A percentile compares a stretch with the other conserved stretches of the same genome.
Evolutionary conservation across 1,140 invertebrate genomes (phyloP).

Genomic region (Pseudoatta argentina): DNA sequence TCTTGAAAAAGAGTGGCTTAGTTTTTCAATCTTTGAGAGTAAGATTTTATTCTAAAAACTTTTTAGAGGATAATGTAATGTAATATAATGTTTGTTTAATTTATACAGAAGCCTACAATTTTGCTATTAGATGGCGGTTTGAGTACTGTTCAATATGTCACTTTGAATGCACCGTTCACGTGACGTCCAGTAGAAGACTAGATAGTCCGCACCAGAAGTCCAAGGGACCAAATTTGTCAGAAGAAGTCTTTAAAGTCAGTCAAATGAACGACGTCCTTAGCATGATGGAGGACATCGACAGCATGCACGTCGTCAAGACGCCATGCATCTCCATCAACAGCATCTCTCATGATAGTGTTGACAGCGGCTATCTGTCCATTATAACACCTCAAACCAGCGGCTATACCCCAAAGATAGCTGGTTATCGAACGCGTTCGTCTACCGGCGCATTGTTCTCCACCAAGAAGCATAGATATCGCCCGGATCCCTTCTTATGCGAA

Average conservation of each 20-base stretch:
- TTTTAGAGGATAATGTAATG: no score
- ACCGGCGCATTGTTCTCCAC: slow-evolving; percentile 26
- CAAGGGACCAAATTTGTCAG: background rate
- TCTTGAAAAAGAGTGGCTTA: no score
- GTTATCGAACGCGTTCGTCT: slow-evolving; percentile 60
- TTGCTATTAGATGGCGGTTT: background rate
- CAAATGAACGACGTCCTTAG: background rate
- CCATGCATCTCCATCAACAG: slow-evolving; percentile 40
- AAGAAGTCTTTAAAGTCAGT: background rate
- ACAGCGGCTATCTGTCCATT: slow-evolving; percentile 80
- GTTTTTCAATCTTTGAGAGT: no score
- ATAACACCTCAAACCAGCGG: slow-evolving; percentile 72
- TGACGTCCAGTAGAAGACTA: background rate
- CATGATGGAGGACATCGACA: slow-evolving; percentile 72
- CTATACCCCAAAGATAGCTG: slow-evolving; percentile 50
- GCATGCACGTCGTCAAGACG: slow-evolving; percentile 54
- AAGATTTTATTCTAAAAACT: no score
- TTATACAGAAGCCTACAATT: background rate
- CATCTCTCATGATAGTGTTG: slow-evolving; percentile 69
- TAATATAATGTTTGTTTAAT: background rate
- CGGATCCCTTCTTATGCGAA: slow-evolving; percentile 71
- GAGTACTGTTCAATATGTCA: slow-evolving; percentile 12
- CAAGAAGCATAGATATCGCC: slow-evolving; percentile 73
- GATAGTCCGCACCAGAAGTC: slow-evolving; percentile 8
- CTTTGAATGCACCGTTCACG: background rate